phyloP scores from a whole-genome alignment of 1,140 invertebrate species.

The Sitodiplosis mosellana region DNA sequence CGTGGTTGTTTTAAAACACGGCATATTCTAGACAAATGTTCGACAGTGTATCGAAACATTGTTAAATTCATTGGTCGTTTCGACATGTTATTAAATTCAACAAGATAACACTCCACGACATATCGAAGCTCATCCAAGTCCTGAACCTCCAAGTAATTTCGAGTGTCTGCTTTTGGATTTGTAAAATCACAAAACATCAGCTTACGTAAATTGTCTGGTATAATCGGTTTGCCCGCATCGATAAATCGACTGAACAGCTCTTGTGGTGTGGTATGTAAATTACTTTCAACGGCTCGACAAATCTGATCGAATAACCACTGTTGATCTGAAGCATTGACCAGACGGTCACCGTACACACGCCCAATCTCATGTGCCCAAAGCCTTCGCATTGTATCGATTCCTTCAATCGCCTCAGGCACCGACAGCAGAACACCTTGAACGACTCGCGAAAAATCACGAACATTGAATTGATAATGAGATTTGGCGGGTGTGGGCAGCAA shows the following conservation, averaged over 20 bases:
- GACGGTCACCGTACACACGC: constrained; percentile 83
- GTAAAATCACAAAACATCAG: constrained; percentile 90
- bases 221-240: constrained; percentile 5
- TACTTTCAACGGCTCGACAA: constrained; percentile 31
- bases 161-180: constrained; percentile 78
- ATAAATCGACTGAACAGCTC: constrained; percentile 22
- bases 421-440: constrained; percentile 84
- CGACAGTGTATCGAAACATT: constrained; percentile 85
- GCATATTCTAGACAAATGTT: constrained; percentile 82
- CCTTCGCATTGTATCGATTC: constrained; percentile 71
- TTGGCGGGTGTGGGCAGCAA: constrained; percentile 79
- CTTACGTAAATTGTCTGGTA: constrained; percentile 49
- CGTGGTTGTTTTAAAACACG: constrained; percentile 81
- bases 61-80: constrained; percentile 96
- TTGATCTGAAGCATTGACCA: constrained; percentile 67
- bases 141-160: constrained; percentile 73
- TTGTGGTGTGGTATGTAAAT: constrained; percentile 22
- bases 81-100: constrained; percentile 89
- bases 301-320: constrained; percentile 59
- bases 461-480: constrained; percentile 88
- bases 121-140: constrained; percentile 64
- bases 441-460: constrained; percentile 84
- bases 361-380: constrained; percentile 90
- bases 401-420: constrained; percentile 78
- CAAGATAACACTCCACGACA: constrained; percentile 78